Evolutionary conservation across 2,113 vertebrate species (phyloP), one percentile per base, ranked within the genome.

Genomic region (Nestor notabilis): DNA sequence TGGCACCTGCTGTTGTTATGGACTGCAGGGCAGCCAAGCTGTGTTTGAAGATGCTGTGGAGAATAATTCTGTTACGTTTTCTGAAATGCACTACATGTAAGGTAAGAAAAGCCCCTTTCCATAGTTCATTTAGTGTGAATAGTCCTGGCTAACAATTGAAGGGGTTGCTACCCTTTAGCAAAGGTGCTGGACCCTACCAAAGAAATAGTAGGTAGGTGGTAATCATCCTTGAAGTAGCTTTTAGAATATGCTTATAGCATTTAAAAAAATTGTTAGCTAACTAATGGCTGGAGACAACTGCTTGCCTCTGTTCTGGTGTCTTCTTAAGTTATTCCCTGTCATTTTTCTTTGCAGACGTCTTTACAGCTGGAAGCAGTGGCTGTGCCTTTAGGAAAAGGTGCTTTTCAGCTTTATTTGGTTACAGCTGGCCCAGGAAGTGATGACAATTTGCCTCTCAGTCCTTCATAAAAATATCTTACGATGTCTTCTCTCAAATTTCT

Each of bases 61-160:
- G 37, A 41, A 41, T 24, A 12, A 7, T 28, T 24, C 17, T 43
- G 37, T 68, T 61, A 44, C 23, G 17, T 46, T 50, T 37, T 33
- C 55, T 47, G 39, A 46, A 88, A 55, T 55, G 21, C 20, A 2
- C 23, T 14, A 12, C 5, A 1, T 1, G 8, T 25, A n/a, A 64
- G 29, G 41, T n/a, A 24, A 72, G 55, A 35, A 35, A 10, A 46
- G 16, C 41, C 19, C 46, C 37, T 55, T n/a, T 29, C 61, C 12
- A 0, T 27, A 24, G 19, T 3, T 20, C 25, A 1, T 43, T 17
- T 20, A 47, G 29, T 5, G 24, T 33, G 35, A 52, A 6, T 3
- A 6, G 27, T 39, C 75, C 41, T 35, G n/a, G 47, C 41, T 47
- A 14, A 47, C 18, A 58, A 35, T 33, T 9, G 66, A 31, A 78